phyloP scores from a whole-genome alignment of 1,140 invertebrate genomes.

The Cydia pomonella region DNA sequence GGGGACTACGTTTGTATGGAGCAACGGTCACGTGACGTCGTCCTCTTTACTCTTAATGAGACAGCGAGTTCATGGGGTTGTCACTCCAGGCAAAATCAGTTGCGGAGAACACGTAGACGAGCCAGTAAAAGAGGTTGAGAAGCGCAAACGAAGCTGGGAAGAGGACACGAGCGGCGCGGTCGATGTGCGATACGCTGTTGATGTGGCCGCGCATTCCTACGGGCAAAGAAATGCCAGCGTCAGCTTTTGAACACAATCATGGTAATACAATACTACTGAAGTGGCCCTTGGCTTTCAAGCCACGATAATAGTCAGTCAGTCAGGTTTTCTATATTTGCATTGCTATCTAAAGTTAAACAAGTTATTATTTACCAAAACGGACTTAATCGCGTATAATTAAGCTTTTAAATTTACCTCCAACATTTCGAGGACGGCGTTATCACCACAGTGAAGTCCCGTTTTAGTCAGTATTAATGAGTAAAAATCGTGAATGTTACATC shows the following conservation, averaged over 20 bases:
- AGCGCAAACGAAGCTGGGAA: constrained; percentile 93
- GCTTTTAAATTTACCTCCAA: no score
- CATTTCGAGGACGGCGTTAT: no score
- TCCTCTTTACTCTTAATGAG: constrained; percentile 53
- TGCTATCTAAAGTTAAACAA: no score
- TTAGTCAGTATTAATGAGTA: no score
- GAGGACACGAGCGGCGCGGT: constrained; percentile 90
- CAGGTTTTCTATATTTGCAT: no score
- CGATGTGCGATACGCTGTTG: constrained; percentile 94
- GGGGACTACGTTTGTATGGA: no score
- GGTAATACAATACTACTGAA: neutral
- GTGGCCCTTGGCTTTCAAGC: neutral
- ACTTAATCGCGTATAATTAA: no score
- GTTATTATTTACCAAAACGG: no score
- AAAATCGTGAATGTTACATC: no score
- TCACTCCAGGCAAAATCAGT: constrained; percentile 88
- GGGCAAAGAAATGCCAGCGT: constrained; percentile 32
- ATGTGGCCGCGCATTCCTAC: constrained; percentile 83
- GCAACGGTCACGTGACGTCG: no score
- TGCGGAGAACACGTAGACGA: constrained; percentile 87
- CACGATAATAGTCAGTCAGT: no score
- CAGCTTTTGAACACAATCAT: neutral
- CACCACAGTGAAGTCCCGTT: no score
- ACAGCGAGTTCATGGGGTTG: constrained; percentile 75
- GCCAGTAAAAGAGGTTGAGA: constrained; percentile 94